These are phyloP conservation scores for Sesamia nonagrioides DNA, from an alignment of 1,140 invertebrate genomes.

Conservation along the genomic window DNA sequence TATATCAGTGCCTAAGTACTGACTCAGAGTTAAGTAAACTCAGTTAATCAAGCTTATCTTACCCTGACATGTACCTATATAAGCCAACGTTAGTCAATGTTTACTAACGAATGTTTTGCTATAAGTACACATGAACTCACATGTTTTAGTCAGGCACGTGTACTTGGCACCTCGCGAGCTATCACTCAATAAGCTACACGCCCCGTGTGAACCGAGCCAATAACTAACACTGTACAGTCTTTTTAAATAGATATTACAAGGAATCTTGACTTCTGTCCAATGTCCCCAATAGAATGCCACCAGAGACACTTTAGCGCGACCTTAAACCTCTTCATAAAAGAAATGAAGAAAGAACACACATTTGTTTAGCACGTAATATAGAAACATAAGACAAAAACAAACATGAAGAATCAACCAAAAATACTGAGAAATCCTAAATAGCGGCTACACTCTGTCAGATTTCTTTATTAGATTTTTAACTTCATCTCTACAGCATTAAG, in stretches of 20 bases:
- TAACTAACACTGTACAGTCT: slow-evolving; percentile 11
- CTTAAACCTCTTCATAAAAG: not conserved
- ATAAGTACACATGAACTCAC: slow-evolving; percentile 17
- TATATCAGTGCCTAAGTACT: not conserved
- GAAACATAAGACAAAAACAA: no score
- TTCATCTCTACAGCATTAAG: no score
- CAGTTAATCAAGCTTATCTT: not conserved
- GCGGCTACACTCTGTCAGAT: no score
- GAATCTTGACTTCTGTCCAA: slow-evolving; percentile 50
- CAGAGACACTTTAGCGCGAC: not conserved
- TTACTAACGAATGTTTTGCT: slow-evolving; percentile 19
- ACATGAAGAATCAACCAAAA: no score
- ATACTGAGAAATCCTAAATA: no score
- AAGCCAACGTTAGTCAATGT: slow-evolving; percentile 5
- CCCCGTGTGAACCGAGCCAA: slow-evolving; percentile 4
- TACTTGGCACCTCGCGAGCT: slow-evolving; percentile 33
- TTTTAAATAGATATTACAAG: slow-evolving; percentile 31
- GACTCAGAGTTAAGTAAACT: slow-evolving; percentile 2
- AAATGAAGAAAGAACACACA: no score
- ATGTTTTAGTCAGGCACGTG: slow-evolving; percentile 17
- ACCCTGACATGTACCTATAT: not conserved
- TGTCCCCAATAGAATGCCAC: not conserved
- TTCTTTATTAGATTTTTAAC: no score
- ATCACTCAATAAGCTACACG: slow-evolving; percentile 35
- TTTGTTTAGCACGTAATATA: no score